Percentiles rank a stretch among this genome's conserved stretches.
phyloP scores from a whole-genome alignment of 2,888 invertebrate species.

The Athalia rosae region DNA sequence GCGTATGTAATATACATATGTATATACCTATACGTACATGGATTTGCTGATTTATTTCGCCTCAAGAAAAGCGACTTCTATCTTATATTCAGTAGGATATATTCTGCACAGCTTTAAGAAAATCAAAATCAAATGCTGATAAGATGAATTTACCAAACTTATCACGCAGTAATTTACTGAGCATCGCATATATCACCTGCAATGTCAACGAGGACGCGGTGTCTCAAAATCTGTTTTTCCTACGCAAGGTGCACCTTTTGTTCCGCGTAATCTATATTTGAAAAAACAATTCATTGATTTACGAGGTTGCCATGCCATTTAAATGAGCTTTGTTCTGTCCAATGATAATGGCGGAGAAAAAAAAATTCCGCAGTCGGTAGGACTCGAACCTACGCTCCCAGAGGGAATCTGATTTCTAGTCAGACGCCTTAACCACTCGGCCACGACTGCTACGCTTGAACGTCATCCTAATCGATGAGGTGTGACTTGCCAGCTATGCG shows the following conservation, averaged over 20 bases:
- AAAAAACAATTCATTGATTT: no score
- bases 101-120: neutral
- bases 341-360: neutral
- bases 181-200: no score
- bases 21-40: no score
- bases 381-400: conserved; percentile 94
- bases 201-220: no score
- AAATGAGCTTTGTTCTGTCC: neutral
- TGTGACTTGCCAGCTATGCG: neutral
- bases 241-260: no score
- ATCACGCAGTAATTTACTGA: no score
- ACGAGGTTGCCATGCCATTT: neutral
- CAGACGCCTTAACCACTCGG: conserved; percentile 80
- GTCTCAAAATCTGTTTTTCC: no score
- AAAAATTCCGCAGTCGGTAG: conserved; percentile 83
- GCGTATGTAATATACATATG: neutral
- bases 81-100: neutral
- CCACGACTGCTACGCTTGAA: conserved; percentile 28
- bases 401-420: conserved; percentile 94
- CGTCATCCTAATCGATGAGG: neutral
- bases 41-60: neutral
- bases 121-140: no score
- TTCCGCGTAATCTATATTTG: no score
- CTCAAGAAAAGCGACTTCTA: neutral
- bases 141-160: no score